Percentiles rank a stretch among this genome's conserved stretches.
Evolutionary conservation across 2,113 vertebrate genomes (phyloP).

Genomic region (Cromileptes altivelis): DNA sequence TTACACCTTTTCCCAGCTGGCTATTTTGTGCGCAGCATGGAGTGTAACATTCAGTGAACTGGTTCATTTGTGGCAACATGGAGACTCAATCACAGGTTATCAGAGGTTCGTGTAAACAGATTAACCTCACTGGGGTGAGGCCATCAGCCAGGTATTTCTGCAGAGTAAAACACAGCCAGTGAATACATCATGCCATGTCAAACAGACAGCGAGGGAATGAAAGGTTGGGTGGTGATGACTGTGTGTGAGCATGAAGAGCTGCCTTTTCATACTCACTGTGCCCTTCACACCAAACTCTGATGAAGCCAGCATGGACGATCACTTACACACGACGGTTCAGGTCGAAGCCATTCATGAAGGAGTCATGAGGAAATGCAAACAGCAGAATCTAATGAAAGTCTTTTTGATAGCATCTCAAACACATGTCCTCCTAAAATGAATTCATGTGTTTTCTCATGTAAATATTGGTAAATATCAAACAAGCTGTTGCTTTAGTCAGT

Average conservation of each 20-base stretch:
- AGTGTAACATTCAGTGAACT: slow-evolving; percentile 3
- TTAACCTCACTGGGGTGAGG: slow-evolving; percentile 51
- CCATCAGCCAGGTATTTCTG: slow-evolving; percentile 33
- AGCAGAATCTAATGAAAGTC: neutral
- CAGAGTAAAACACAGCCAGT: slow-evolving; percentile 16
- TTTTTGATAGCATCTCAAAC: neutral
- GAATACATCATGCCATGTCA: slow-evolving; percentile 49
- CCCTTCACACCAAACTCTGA: slow-evolving; percentile 39
- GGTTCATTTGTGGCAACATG: slow-evolving; percentile 16
- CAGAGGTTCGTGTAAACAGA: slow-evolving; percentile 62
- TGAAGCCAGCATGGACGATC: slow-evolving; percentile 37
- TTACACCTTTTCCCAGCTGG: neutral
- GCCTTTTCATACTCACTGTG: slow-evolving; percentile 40
- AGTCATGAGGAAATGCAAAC: slow-evolving; percentile 34
- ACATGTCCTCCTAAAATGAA: neutral
- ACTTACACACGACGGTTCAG: slow-evolving; percentile 49
- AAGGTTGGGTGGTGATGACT: slow-evolving; percentile 21
- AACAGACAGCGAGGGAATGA: slow-evolving; percentile 40
- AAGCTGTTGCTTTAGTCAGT: slow-evolving; percentile 29
- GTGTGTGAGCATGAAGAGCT: slow-evolving; percentile 19
- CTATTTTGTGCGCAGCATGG: neutral
- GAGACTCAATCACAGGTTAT: slow-evolving; percentile 54
- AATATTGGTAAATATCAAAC: slow-evolving; percentile 29
- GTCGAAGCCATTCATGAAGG: slow-evolving; percentile 45
- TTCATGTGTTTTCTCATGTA: neutral